Conservation (phyloP, 2,113 vertebrate genomes). For the Heteronetta atricapilla region DNA sequence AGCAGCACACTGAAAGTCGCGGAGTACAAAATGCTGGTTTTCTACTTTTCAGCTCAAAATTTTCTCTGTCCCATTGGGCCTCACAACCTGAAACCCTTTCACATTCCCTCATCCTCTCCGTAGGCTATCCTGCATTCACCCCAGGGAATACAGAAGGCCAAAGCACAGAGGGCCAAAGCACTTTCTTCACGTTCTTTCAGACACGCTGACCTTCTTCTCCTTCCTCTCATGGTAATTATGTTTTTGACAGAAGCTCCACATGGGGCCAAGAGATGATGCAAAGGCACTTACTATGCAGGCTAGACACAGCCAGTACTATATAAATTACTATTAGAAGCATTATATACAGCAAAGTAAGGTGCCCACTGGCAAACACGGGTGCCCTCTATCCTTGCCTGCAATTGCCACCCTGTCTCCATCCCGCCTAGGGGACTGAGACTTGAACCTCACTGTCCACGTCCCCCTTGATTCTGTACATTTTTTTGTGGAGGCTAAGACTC, state of each 20-base stretch:
- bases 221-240: not conserved
- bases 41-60: not conserved
- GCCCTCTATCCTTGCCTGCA: not conserved
- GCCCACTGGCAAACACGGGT: accelerated
- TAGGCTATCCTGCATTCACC: not conserved
- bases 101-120: accelerated
- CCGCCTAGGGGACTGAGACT: too few relatives aligned
- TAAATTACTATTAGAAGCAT: not conserved
- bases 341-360: not conserved
- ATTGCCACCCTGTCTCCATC: not conserved
- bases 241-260: not conserved
- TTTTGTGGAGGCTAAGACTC: not conserved
- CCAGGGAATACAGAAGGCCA: not conserved
- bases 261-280: not conserved
- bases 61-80: too few relatives aligned
- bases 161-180: not conserved
- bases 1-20: accelerated
- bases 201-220: not conserved
- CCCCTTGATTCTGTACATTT: accelerated
- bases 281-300: accelerated
- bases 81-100: not conserved
- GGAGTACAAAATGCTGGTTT: not conserved
- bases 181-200: not conserved
- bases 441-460: not conserved
- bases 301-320: not conserved